Evolutionary conservation across 2,113 vertebrate genomes (phyloP).

Genomic region (Pagrus major): DNA sequence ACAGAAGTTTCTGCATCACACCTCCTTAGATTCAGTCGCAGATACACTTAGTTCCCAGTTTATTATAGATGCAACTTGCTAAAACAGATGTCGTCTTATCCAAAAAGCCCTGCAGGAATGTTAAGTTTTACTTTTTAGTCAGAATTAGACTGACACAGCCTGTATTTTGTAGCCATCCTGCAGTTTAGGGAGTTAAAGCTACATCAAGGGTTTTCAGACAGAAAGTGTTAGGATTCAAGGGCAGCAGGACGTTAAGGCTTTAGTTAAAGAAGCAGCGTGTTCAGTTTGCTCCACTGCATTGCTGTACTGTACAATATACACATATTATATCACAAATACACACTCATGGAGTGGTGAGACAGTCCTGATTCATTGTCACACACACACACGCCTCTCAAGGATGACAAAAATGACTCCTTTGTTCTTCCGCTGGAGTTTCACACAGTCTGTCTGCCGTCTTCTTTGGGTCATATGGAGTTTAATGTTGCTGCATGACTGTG

Average conservation of each 20-base stretch:
- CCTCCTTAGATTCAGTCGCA: background rate
- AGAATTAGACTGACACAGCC: too few relatives aligned
- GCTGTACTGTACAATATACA: background rate
- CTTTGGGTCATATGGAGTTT: constrained; percentile 53
- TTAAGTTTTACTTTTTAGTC: background rate
- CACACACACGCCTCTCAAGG: constrained; percentile 36
- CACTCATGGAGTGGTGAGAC: constrained; percentile 23
- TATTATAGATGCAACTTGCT: background rate
- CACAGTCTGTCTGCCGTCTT: constrained; percentile 20
- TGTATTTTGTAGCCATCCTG: background rate
- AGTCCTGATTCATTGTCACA: constrained; percentile 56
- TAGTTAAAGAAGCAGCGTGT: background rate
- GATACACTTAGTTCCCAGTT: background rate
- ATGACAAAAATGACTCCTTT: constrained; percentile 67
- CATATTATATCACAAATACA: constrained; percentile 14
- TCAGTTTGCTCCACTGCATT: background rate
- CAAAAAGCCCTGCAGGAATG: background rate
- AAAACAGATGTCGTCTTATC: background rate
- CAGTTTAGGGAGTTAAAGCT: background rate
- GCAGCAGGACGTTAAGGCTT: background rate
- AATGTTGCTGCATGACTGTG: constrained; percentile 24
- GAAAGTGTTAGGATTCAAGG: constrained; percentile 25
- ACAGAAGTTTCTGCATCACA: constrained; percentile 5
- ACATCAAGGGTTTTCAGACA: background rate
- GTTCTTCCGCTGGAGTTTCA: constrained; percentile 51